Percentiles rank a stretch among this genome's conserved stretches.
Conservation (phyloP, 2,113 vertebrate genomes). For the Clarias macrocephalus region DNA sequence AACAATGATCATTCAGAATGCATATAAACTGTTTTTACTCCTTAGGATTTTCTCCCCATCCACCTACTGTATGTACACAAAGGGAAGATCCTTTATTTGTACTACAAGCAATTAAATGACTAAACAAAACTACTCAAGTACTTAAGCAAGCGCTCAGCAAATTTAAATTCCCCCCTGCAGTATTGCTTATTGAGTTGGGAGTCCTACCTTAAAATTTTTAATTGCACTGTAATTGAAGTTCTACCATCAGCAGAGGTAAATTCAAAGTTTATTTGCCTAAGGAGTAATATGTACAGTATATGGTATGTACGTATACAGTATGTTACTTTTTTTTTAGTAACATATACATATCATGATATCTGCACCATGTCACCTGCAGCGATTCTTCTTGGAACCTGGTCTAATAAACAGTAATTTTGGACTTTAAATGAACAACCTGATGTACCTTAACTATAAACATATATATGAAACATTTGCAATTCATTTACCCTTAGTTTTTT, state of each 20-base stretch:
- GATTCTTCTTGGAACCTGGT: background rate
- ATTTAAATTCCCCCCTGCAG: background rate
- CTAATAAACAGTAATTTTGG: background rate
- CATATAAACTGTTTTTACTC: background rate
- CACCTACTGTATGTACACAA: background rate
- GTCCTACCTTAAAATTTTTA: background rate
- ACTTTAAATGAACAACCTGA: slow-evolving; percentile 1
- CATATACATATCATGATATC: background rate
- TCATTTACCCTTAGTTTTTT: slow-evolving; percentile 19
- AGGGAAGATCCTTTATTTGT: background rate
- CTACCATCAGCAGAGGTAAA: background rate
- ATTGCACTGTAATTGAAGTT: slow-evolving; percentile 19
- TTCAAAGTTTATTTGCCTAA: background rate
- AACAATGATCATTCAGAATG: background rate
- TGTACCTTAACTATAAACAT: background rate
- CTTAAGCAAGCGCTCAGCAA: background rate
- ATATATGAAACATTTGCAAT: background rate
- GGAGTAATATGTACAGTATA: background rate
- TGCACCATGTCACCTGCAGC: background rate
- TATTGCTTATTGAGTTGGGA: slow-evolving; percentile 13
- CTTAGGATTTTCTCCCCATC: background rate
- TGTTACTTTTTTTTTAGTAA: too few species aligned
- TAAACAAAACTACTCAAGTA: background rate
- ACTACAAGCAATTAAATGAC: background rate
- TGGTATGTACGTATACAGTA: too few species aligned